Evolutionary conservation across 2,113 vertebrate species (phyloP).

Genomic region (Sitta europaea): DNA sequence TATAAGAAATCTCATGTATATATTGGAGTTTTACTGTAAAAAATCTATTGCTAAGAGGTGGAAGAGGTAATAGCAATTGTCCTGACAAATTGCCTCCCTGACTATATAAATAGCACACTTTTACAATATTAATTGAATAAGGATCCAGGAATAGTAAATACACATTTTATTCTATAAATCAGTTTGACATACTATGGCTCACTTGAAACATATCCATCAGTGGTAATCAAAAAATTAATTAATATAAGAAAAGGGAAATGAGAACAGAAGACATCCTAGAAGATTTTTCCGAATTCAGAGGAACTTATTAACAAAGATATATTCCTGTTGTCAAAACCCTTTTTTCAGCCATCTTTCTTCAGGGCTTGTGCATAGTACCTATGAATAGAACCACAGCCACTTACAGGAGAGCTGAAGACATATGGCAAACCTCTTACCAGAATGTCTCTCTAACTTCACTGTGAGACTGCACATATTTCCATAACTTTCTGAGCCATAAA

Average conservation of each 20-base stretch:
- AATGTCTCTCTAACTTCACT: not conserved
- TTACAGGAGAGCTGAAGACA: not conserved
- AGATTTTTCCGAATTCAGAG: slow-evolving; percentile 24
- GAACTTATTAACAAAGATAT: slow-evolving; percentile 29
- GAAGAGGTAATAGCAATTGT: not conserved
- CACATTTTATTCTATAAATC: slow-evolving; percentile 58
- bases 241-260: not conserved
- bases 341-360: slow-evolving; percentile 17
- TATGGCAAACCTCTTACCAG: not conserved
- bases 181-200: slow-evolving; percentile 23
- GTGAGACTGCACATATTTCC: not conserved
- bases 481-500: not conserved
- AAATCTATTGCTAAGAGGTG: not conserved
- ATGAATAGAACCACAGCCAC: not conserved
- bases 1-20: not conserved
- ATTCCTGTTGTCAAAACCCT: slow-evolving; percentile 14
- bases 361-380: not conserved
- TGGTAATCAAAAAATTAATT: slow-evolving; percentile 52
- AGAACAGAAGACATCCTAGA: slow-evolving; percentile 4
- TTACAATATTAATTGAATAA: slow-evolving; percentile 57
- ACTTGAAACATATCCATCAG: slow-evolving; percentile 50
- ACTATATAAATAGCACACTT: slow-evolving; percentile 47
- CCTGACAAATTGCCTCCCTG: slow-evolving; percentile 37
- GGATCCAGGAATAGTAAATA: slow-evolving; percentile 54
- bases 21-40: not conserved